These are phyloP conservation scores for Aleiodes leptofemur DNA, from an alignment of 2,888 invertebrate species.

Conservation along the genomic window DNA sequence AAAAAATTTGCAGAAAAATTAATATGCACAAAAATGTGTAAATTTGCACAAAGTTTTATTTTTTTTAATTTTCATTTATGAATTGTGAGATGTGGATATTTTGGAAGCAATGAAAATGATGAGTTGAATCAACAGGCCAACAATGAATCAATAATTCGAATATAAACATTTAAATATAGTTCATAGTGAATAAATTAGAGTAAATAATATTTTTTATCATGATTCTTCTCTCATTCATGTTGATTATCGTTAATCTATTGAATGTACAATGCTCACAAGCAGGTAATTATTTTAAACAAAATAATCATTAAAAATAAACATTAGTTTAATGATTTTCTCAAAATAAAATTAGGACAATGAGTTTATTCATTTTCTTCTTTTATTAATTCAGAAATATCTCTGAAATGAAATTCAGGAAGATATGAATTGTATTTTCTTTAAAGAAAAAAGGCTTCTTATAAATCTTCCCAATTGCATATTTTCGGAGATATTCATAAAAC, in stretches of 20 bases:
- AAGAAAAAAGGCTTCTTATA: too few species aligned
- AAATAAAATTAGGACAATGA: neutral
- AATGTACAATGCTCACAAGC: constrained; percentile 11
- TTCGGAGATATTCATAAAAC: too few species aligned
- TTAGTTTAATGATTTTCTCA: too few species aligned
- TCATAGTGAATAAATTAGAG: neutral
- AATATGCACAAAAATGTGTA: neutral
- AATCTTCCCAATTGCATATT: too few species aligned
- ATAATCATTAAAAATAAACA: neutral
- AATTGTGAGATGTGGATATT: constrained; percentile 2
- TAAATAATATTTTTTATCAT: constrained; percentile 6
- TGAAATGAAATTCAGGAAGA: too few species aligned
- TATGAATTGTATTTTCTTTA: too few species aligned
- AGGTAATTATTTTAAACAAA: constrained; percentile 3
- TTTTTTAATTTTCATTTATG: too few species aligned
- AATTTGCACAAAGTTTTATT: too few species aligned
- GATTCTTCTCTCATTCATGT: constrained; percentile 6
- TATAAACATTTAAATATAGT: constrained; percentile 12
- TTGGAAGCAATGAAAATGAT: constrained; percentile 3
- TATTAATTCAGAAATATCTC: neutral
- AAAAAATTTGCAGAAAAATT: neutral
- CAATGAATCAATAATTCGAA: constrained; percentile 32
- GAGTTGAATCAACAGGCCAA: constrained; percentile 31
- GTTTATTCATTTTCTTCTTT: neutral
- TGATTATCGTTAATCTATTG: constrained; percentile 22